Conservation (phyloP, 35 echinoderm and acorn worm genomes). For the Ophiothrix spiculata region DNA sequence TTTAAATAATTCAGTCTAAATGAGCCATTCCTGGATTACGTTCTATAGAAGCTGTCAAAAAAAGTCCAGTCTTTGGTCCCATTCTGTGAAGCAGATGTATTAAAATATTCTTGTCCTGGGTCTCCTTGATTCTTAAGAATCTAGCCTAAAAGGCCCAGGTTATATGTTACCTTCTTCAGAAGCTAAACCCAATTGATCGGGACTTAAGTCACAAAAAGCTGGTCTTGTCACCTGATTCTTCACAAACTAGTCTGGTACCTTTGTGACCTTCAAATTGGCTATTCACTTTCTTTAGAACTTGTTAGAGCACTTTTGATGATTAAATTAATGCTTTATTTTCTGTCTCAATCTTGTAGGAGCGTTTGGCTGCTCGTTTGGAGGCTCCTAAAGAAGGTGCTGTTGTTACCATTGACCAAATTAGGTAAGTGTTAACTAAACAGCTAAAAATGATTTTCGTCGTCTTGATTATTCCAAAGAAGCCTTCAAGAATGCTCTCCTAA, state of each 20-base stretch:
- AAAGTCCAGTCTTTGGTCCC: no score
- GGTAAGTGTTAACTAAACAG: conserved; percentile 31
- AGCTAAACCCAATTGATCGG: no score
- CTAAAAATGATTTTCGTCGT: not conserved
- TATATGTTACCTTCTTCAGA: no score
- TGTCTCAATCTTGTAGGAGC: conserved; percentile 47
- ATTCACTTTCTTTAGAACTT: not conserved
- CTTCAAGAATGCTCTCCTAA: no score
- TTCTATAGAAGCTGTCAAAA: no score
- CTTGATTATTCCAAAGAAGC: not conserved
- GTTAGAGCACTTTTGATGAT: not conserved
- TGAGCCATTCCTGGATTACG: no score
- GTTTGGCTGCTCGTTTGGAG: conserved; percentile 63
- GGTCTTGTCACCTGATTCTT: no score
- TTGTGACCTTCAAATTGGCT: not conserved
- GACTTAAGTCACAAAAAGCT: not conserved
- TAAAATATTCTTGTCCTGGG: no score
- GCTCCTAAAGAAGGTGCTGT: conserved; percentile 77
- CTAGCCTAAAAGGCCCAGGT: no score
- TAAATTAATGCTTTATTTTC: not conserved
- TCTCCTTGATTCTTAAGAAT: no score
- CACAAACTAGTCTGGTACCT: not conserved
- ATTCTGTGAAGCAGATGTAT: no score
- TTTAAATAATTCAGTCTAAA: no score
- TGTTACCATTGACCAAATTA: conserved; percentile 79